phyloP scores from a whole-genome alignment of 2,888 invertebrate genomes.

The Linyphia triangularis region DNA sequence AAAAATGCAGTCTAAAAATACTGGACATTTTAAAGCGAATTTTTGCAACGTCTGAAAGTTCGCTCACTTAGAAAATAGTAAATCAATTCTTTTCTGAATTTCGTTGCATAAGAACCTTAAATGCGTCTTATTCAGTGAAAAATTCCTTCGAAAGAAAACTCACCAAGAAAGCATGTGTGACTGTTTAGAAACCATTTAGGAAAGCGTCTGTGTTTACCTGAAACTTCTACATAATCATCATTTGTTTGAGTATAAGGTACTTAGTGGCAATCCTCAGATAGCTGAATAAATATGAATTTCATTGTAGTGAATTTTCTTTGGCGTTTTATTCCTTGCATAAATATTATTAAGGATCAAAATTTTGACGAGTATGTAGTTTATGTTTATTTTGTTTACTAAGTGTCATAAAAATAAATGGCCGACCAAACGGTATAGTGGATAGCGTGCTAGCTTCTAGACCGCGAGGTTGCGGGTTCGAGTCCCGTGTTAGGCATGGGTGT shows the following conservation, averaged over 20 bases:
- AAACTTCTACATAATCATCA: constrained; percentile 1
- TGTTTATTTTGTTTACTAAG: too few species aligned
- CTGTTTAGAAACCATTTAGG: constrained; percentile 35
- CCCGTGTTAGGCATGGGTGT: too few species aligned
- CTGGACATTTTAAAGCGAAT: constrained; percentile 24
- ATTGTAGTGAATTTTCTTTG: background rate
- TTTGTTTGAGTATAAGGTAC: constrained; percentile 5
- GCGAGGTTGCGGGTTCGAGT: too few species aligned
- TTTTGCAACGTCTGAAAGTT: background rate
- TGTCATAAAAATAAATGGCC: too few species aligned
- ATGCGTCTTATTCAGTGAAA: background rate
- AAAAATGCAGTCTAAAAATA: constrained; percentile 50
- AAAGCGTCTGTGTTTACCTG: background rate
- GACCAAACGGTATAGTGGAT: too few species aligned
- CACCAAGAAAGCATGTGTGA: background rate
- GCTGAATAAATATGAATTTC: background rate
- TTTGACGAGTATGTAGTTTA: too few species aligned
- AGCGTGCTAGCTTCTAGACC: too few species aligned
- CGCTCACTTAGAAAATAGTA: constrained; percentile 52
- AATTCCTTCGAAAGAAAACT: background rate
- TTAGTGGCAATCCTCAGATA: background rate
- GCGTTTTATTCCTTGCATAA: too few species aligned
- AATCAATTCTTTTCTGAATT: constrained; percentile 51
- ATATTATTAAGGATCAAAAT: too few species aligned
- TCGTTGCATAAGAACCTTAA: background rate